Percentiles rank a stretch among this genome's conserved stretches.
These are phyloP conservation scores for Lepidotrigona ventralis DNA, from an alignment of 1,140 invertebrate species.

Conservation along the genomic window DNA sequence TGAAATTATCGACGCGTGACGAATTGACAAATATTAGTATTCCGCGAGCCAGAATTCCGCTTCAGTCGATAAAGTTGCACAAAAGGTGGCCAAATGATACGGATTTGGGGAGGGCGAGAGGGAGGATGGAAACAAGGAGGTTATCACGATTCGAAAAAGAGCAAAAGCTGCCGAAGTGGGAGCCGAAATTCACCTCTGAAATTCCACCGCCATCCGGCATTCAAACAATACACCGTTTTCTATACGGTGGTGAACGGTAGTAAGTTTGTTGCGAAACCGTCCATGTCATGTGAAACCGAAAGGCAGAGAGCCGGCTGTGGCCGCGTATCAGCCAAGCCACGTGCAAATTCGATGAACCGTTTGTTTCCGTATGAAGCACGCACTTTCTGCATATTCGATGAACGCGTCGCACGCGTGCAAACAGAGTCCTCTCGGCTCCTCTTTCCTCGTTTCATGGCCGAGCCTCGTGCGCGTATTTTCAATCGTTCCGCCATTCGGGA, in stretches of 20 bases:
- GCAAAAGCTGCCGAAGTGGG: background rate
- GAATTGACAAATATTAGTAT: too few relatives aligned
- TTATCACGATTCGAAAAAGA: background rate
- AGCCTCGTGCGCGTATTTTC: constrained; percentile 3
- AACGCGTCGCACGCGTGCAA: constrained; percentile 6
- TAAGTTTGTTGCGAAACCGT: background rate
- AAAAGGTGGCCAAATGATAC: background rate
- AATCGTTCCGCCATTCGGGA: constrained; percentile 9
- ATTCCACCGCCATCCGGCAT: background rate
- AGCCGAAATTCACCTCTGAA: background rate
- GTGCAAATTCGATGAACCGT: constrained; percentile 39
- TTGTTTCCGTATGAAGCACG: constrained; percentile 34
- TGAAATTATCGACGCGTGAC: too few relatives aligned
- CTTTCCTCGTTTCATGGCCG: background rate
- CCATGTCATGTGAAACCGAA: background rate
- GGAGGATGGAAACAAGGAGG: background rate
- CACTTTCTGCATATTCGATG: constrained; percentile 38
- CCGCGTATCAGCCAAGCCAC: constrained; percentile 10
- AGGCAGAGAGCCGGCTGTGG: background rate
- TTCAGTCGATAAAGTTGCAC: background rate
- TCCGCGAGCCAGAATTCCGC: too few relatives aligned
- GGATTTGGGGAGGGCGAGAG: too few relatives aligned
- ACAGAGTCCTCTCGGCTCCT: background rate
- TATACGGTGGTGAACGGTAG: too few relatives aligned
- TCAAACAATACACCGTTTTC: background rate